Evolutionary conservation across 1,140 invertebrate species (phyloP).

Genomic region (Venturia canescens): DNA sequence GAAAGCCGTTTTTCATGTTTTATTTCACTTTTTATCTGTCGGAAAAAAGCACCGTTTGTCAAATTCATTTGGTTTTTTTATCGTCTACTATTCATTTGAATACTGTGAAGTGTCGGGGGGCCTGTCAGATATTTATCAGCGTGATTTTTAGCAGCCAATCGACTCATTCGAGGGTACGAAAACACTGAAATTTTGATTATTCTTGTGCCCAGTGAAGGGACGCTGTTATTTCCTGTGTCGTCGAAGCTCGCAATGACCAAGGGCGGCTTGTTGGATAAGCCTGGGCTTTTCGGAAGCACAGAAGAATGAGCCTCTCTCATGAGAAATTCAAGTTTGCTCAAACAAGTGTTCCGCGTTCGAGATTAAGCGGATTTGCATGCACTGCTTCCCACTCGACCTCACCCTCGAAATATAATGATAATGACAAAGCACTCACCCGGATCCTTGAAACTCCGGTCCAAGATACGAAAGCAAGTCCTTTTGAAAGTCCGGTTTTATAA

Average conservation of each 20-base stretch:
- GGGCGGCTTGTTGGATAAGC: neutral
- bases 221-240: neutral
- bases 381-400: neutral
- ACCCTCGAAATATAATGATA: neutral
- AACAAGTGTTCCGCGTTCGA: neutral
- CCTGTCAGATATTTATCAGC: too few species aligned
- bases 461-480: constrained; percentile 85
- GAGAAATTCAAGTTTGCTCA: neutral
- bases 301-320: neutral
- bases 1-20: constrained; percentile 27
- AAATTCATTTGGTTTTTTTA: too few species aligned
- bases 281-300: neutral
- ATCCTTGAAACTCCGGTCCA: constrained; percentile 83
- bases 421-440: constrained; percentile 70
- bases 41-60: too few species aligned
- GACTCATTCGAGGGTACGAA: too few species aligned
- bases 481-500: constrained; percentile 88
- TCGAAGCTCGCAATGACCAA: neutral
- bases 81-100: too few species aligned
- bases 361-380: constrained; percentile 3
- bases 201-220: neutral
- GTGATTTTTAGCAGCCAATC: too few species aligned
- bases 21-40: neutral
- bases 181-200: too few species aligned
- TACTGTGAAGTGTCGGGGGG: too few species aligned